Evolutionary conservation across 1,140 invertebrate genomes (phyloP).

Genomic region (Drosophila sulfurigaster): DNA sequence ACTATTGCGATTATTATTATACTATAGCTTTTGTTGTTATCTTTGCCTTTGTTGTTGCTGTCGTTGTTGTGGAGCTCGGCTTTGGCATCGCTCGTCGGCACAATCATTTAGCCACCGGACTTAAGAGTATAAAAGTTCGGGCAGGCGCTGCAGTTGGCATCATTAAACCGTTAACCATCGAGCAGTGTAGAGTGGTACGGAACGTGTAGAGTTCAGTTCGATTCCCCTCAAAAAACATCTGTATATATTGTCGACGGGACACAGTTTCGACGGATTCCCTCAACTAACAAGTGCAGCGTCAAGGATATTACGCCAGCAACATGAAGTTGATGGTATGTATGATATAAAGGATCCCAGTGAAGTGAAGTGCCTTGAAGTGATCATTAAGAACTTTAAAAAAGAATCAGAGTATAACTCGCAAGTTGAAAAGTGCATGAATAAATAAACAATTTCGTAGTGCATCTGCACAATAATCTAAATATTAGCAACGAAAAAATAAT

Average conservation of each 20-base stretch:
- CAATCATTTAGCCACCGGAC: slow-evolving; percentile 53
- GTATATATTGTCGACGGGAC: slow-evolving; percentile 36
- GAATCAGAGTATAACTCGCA: neutral
- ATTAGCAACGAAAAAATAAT: neutral
- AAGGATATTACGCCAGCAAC: slow-evolving; percentile 68
- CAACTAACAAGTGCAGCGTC: slow-evolving; percentile 25
- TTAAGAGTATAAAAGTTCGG: slow-evolving; percentile 77
- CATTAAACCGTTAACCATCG: slow-evolving; percentile 84
- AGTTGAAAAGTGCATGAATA: slow-evolving; percentile 1
- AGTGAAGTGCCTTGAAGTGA: slow-evolving; percentile 26
- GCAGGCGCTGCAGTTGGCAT: slow-evolving; percentile 72
- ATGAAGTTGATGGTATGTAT: slow-evolving; percentile 81
- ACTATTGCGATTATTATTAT: slow-evolving; percentile 80
- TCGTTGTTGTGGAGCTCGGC: slow-evolving; percentile 51
- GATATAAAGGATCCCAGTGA: slow-evolving; percentile 52
- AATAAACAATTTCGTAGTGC: neutral
- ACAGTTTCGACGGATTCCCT: slow-evolving; percentile 28
- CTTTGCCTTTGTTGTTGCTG: slow-evolving; percentile 38
- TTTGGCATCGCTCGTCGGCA: slow-evolving; percentile 52
- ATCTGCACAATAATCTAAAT: neutral
- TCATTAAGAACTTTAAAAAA: slow-evolving; percentile 7
- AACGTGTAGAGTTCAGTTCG: slow-evolving; percentile 56
- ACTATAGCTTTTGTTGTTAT: slow-evolving; percentile 31
- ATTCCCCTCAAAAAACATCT: slow-evolving; percentile 28
- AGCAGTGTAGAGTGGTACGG: slow-evolving; percentile 71